Conservation (phyloP, 2,113 vertebrate species). For the Stigmatopora nigra region DNA sequence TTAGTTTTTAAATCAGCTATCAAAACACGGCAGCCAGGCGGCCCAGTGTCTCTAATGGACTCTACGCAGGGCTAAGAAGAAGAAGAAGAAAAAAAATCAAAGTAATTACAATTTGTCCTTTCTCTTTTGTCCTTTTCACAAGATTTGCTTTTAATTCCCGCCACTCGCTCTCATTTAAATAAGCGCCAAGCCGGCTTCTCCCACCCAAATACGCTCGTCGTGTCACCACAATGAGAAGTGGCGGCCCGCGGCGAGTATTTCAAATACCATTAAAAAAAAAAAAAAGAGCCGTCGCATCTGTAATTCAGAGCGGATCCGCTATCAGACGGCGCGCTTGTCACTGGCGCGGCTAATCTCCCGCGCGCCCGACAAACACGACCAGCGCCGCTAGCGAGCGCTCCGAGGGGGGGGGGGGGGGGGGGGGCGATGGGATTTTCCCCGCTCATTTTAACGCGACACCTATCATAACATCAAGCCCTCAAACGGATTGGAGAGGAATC, state of each 20-base stretch:
- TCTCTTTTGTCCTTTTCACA: conserved; percentile 63
- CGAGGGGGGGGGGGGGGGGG: background rate
- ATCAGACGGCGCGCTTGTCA: conserved; percentile 68
- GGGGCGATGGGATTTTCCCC: conserved; percentile 17
- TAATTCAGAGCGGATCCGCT: conserved; percentile 69
- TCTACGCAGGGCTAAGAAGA: conserved; percentile 27
- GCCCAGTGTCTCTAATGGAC: conserved; percentile 40
- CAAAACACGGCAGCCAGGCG: conserved; percentile 33
- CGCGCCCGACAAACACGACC: conserved; percentile 58
- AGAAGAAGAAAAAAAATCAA: conserved; percentile 37
- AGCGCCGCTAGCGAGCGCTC: conserved; percentile 53
- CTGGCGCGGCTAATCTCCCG: conserved; percentile 63
- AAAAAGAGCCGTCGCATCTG: conserved; percentile 59
- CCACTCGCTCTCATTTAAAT: conserved; percentile 63
- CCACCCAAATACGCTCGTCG: conserved; percentile 61
- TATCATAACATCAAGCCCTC: conserved; percentile 1
- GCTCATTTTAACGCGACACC: background rate
- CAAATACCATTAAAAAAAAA: conserved; percentile 58
- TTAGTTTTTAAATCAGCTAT: conserved; percentile 39
- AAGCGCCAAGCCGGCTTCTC: conserved; percentile 62
- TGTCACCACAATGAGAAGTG: conserved; percentile 67
- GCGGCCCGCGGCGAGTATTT: conserved; percentile 66
- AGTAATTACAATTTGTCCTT: conserved; percentile 66
- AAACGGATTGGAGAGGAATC: conserved; percentile 1
- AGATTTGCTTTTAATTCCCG: conserved; percentile 53